phyloP scores from a whole-genome alignment of 1,140 invertebrate species.

The Triops cancriformis region DNA sequence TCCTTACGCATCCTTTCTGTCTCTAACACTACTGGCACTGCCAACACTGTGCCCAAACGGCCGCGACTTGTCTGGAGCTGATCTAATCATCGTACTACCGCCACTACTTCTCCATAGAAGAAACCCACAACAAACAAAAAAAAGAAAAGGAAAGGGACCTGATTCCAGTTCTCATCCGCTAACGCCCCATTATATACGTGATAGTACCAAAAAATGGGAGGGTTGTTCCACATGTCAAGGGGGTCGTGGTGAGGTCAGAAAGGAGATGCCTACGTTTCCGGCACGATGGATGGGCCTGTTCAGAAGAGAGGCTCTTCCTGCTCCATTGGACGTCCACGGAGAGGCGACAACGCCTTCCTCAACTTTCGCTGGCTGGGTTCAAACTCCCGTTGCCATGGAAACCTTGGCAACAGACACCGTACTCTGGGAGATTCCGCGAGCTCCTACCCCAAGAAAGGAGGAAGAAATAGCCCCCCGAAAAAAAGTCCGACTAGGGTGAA shows the following conservation, averaged over 20 bases:
- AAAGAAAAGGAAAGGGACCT: not conserved
- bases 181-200: not conserved
- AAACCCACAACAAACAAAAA: not conserved
- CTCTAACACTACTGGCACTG: not conserved
- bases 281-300: not conserved
- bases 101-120: too few species aligned
- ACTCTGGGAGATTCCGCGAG: not conserved
- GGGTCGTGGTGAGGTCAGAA: conserved; percentile 8
- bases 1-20: not conserved
- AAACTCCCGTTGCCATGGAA: not conserved
- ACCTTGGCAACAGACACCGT: not conserved
- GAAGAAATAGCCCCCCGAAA: not conserved
- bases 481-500: not conserved
- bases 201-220: not conserved
- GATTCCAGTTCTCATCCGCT: not conserved
- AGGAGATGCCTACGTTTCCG: not conserved
- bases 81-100: too few species aligned
- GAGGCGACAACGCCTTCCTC: not conserved
- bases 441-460: too few species aligned
- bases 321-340: not conserved
- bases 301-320: not conserved
- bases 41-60: not conserved
- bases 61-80: too few species aligned
- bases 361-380: not conserved
- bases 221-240: not conserved